Base-by-base conservation (phyloP, 1,140 invertebrate genomes). In the Orius laevigatus region DNA sequence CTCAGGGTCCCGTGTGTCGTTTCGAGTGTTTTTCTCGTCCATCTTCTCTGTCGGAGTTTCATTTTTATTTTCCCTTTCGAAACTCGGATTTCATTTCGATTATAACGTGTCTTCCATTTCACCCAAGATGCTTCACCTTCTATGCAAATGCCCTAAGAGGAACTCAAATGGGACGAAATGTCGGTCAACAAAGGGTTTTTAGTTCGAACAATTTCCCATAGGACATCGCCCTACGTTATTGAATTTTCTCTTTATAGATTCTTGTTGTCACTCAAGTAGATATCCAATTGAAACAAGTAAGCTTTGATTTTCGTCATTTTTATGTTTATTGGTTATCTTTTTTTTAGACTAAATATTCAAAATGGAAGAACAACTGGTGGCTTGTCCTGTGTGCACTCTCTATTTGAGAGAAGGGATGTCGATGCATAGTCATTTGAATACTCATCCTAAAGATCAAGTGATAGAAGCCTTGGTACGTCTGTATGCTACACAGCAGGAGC, bases 381-480 rank as follows among this genome's bases (percentile, higher is more conserved):
- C 51, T 10, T 88, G 83, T 65, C 84, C 84, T 18, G 82, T 86
- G 40, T 86, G 83, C 66, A 86, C 83, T 15, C 67, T 86, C 36
- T 86, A 76, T 61, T 68, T 86, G 41, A 74, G 81, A 52, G 80
- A 80, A 64, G 83, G 82, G 25, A 86, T 86, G 65, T 77, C 77
- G 46, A 64, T 86, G 50, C 76, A 82, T 57, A 73, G 72, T 51
- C 83, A 86, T 63, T 70, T 88, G 59, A 75, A 82, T 58, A 85
- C 81, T 5, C 83, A 86, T 69, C 82, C 84, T 16, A 86, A 86
- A 61, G 82, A 85, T 58, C 80, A 84, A 62, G 81, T 88, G 19
- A 86, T 86, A 53, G 79, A 79, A 59, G 84, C 84, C n/a, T 64
- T 87, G 39, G 73, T 79, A 25, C 67, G 71, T 25, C 25, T 25